Percentiles rank a stretch among this genome's conserved stretches.
Evolutionary conservation across 2,113 vertebrate species (phyloP).

Genomic region (Apodemus sylvaticus): DNA sequence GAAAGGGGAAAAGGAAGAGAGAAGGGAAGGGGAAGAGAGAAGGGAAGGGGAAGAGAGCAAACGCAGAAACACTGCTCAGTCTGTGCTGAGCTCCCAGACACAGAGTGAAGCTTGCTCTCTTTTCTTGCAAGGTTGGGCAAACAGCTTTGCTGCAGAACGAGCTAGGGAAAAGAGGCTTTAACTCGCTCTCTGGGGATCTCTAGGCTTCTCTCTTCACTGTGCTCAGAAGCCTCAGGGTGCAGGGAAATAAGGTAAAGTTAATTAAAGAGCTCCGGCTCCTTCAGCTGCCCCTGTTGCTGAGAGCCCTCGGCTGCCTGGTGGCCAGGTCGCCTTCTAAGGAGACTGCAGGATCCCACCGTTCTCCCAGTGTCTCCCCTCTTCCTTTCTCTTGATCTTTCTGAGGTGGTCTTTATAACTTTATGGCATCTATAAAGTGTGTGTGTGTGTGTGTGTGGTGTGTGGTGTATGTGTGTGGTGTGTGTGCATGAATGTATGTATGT

Average conservation of each 20-base stretch:
- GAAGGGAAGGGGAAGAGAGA: too few species aligned
- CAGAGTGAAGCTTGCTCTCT: rapidly evolving
- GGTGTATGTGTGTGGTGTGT: neutral
- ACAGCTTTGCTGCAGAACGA: neutral
- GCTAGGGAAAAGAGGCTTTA: neutral
- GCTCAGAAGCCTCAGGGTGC: slow-evolving; percentile 51
- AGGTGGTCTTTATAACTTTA: neutral
- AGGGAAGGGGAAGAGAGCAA: rapidly evolving
- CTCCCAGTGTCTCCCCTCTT: neutral
- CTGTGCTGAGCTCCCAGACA: neutral
- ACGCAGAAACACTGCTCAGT: rapidly evolving
- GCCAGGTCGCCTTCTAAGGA: neutral
- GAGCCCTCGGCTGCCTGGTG: neutral
- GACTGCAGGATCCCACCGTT: rapidly evolving
- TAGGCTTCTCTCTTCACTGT: neutral
- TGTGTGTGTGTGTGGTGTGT: neutral
- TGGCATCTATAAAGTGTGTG: neutral
- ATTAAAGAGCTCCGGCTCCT: slow-evolving; percentile 45
- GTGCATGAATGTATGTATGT: neutral
- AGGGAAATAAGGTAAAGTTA: slow-evolving; percentile 46
- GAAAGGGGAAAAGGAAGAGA: too few species aligned
- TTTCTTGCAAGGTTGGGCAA: neutral
- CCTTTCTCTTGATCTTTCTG: neutral
- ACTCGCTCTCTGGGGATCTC: slow-evolving; percentile 51
- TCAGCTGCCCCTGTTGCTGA: neutral